Base-by-base conservation (phyloP, 2,113 vertebrate species). In the Cariama cristata region DNA sequence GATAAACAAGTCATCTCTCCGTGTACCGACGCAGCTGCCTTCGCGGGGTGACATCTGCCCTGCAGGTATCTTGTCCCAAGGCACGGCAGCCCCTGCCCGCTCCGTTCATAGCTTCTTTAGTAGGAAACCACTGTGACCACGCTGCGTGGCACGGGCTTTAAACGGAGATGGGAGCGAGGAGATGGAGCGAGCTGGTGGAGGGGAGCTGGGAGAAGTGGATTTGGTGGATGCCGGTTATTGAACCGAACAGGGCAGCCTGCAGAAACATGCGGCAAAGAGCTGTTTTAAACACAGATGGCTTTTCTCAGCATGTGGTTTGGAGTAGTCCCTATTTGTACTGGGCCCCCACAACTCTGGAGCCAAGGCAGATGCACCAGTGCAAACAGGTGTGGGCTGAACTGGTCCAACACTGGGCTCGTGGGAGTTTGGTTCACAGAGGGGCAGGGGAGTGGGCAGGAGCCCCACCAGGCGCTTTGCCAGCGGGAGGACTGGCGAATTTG, bases 321-420 rank as follows among this genome's bases (percentile, higher is more conserved):
- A 88, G 81, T 35, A 10, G n/a, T 67, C 92, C 90, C 92, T 45
- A 8, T 88, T 20, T 53, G 47, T 80, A 33, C 58, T 2, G 11
- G 68, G 80, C 84, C 77, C 92, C 92, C 80, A 26, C 68, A 56
- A 84, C 76, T 69, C 56, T 1, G 0, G 11, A 91, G 92, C 90
- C 90, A 58, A 75, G 69, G 90, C 94, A 88, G 88, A 95, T 88
- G 85, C 88, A 92, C 11, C 88, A 89, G 94, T 12, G 22, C 94
- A 93, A 81, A 58, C 88, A 90, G 93, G 94, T 71, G 82, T 60
- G 95, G 95, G 90, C 53, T 90, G 92, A 4, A 1, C 92, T 14
- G 71, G 69, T 88, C 96, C 92, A 44, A 23, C 50, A 1, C 76
- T 64, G 76, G 8, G 19, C 90, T 45, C 32, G 0, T 17, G 84